Percentiles rank a stretch among this genome's conserved stretches.
phyloP scores from a whole-genome alignment of 2,797 vertebrate species.

The Botia kubotai region DNA sequence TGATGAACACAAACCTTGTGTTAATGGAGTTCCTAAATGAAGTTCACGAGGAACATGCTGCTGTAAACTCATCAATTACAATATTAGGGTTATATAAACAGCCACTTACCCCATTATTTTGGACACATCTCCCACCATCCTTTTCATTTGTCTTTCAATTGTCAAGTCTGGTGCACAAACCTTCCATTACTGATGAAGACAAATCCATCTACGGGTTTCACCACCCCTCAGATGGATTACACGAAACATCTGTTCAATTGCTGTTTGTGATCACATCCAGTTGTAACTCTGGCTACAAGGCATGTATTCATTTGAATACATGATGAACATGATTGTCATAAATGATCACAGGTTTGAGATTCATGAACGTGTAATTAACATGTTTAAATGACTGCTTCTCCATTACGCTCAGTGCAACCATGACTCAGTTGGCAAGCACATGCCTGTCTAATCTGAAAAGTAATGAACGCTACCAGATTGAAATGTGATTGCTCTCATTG shows the following conservation, averaged over 20 bases:
- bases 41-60: neutral
- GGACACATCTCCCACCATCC: slow-evolving; percentile 4
- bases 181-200: slow-evolving; percentile 1
- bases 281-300: slow-evolving; percentile 4
- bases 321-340: slow-evolving; percentile 60
- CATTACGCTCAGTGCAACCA: slow-evolving; percentile 64
- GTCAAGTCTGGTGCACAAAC: neutral
- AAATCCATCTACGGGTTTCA: slow-evolving; percentile 24
- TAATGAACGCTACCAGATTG: neutral
- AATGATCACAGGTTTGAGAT: slow-evolving; percentile 57
- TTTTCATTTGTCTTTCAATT: neutral
- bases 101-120: slow-evolving; percentile 16
- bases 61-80: slow-evolving; percentile 16
- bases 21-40: slow-evolving; percentile 23
- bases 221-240: slow-evolving; percentile 15
- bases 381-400: slow-evolving; percentile 68
- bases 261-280: neutral
- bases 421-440: slow-evolving; percentile 65
- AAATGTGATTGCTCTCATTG: neutral
- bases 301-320: slow-evolving; percentile 44
- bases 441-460: slow-evolving; percentile 59
- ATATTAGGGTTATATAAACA: slow-evolving; percentile 20
- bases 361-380: slow-evolving; percentile 63
- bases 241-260: slow-evolving; percentile 38
- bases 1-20: slow-evolving; percentile 31